Base-by-base conservation (phyloP, 2,113 vertebrate genomes). In the Mugil cephalus region DNA sequence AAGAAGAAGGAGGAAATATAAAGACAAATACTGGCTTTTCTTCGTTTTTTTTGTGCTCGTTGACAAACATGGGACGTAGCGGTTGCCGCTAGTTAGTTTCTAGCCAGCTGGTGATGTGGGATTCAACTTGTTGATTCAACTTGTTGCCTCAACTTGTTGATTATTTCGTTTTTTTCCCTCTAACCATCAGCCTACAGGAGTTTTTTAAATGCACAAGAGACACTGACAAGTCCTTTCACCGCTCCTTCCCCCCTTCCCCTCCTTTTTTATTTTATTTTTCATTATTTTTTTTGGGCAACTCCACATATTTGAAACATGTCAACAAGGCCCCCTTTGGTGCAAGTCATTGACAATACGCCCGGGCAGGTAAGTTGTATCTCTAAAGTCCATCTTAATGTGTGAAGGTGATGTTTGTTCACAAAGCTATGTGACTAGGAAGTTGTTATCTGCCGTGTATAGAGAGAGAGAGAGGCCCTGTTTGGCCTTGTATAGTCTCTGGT, bases 121-220 rank as follows among this genome's bases (percentile, higher is more conserved):
- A 84, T 84, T 89, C 90, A 91, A 95, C 93, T 93, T 95, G 93
- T 95, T 95, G 94, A 94, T 93, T 92, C 87, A 88, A n/a, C n/a
- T n/a, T n/a, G n/a, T n/a, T n/a, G n/a, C n/a, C n/a, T 89, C 90
- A 91, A 95, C 93, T 93, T 95, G 93, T 95, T 95, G 94, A 94
- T 93, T 92, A n/a, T n/a, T n/a, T n/a, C n/a, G n/a, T n/a, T n/a
- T 87, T 88, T 71, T 75, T 55, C 9, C 51, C 45, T 60, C 78
- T 9, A n/a, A 11, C 59, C 60, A 18, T 50, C 77, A 59, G 8
- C 67, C n/a, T 21, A 55, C 15, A 73, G 1, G 39, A n/a, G 35
- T 61, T 77, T 61, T 77, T 85, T 93, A 91, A 90, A 94, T 93
- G 93, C 79, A 65, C 85, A 79, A 60, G 38, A 81, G 80, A 85